Evolutionary conservation across 2,888 invertebrate genomes (phyloP).

Genomic region (Chydorus sphaericus): DNA sequence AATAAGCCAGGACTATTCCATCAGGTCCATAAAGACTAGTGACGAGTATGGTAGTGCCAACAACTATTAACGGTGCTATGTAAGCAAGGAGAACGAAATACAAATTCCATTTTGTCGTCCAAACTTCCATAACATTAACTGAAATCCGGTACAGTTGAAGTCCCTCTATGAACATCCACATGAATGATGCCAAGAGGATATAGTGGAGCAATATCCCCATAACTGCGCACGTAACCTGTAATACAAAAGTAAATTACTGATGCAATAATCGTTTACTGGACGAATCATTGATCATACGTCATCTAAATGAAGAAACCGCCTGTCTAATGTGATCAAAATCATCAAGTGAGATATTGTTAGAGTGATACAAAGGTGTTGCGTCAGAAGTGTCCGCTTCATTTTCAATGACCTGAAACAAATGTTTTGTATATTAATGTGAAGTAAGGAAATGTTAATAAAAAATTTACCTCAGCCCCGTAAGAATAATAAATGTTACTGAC

Average conservation of each 20-base stretch:
- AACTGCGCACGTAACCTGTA: constrained; percentile 27
- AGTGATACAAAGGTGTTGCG: constrained; percentile 37
- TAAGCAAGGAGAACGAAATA: constrained; percentile 32
- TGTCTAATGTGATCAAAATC: constrained; percentile 28
- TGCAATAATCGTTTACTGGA: no score
- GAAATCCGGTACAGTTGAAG: constrained; percentile 36
- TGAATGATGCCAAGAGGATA: constrained; percentile 33
- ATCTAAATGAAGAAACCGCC: constrained; percentile 17
- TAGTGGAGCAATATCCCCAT: constrained; percentile 33
- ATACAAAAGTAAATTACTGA: no score
- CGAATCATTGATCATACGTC: constrained; percentile 18
- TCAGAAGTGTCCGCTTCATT: constrained; percentile 35
- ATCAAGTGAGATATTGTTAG: constrained; percentile 35
- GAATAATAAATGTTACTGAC: constrained; percentile 21
- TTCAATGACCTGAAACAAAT: constrained; percentile 12
- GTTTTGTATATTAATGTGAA: no score
- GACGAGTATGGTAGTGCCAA: constrained; percentile 14
- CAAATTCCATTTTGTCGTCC: constrained; percentile 27
- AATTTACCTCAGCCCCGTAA: constrained; percentile 28
- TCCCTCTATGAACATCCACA: constrained; percentile 39
- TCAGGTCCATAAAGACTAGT: constrained; percentile 14
- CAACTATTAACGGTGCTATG: constrained; percentile 24
- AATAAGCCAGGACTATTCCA: constrained; percentile 19
- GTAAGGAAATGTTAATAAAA: neutral
- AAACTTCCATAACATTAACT: constrained; percentile 31